Conservation (phyloP, 2,797 vertebrate genomes). For the Enteromius fasciolatus region DNA sequence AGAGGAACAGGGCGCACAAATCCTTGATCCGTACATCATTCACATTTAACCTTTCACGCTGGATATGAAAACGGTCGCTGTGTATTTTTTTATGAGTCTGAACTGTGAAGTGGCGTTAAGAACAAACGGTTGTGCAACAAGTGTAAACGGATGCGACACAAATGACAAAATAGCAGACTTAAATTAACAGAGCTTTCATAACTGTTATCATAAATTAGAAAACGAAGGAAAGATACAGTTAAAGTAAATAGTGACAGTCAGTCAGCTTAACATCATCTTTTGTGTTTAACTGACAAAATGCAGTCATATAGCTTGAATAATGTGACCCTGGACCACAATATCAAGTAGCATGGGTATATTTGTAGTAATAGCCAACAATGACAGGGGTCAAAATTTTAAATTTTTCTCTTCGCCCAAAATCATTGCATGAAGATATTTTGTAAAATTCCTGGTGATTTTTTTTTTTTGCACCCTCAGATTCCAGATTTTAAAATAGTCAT, state of each 20-base stretch:
- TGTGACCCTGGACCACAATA: background rate
- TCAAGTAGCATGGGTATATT: background rate
- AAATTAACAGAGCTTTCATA: background rate
- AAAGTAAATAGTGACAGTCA: background rate
- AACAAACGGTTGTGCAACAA: slow-evolving; percentile 12
- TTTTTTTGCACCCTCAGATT: no score
- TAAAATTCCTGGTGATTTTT: no score
- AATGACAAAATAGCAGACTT: background rate
- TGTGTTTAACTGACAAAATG: background rate
- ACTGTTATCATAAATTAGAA: background rate
- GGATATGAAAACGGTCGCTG: slow-evolving; percentile 16
- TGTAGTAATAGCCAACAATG: background rate
- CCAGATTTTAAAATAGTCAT: no score
- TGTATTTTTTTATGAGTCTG: slow-evolving; percentile 35
- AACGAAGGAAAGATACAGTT: background rate
- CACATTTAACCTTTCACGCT: background rate
- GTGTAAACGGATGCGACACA: slow-evolving; percentile 8
- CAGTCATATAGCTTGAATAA: background rate
- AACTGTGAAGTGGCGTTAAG: slow-evolving; percentile 51
- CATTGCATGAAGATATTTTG: no score
- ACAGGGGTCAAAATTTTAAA: no score
- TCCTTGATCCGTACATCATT: background rate
- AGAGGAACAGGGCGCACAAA: background rate
- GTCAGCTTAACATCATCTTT: background rate
- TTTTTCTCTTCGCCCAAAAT: no score